These are phyloP conservation scores for Silurus lanzhouensis DNA, from an alignment of 2,797 vertebrate species.

Conservation along the genomic window DNA sequence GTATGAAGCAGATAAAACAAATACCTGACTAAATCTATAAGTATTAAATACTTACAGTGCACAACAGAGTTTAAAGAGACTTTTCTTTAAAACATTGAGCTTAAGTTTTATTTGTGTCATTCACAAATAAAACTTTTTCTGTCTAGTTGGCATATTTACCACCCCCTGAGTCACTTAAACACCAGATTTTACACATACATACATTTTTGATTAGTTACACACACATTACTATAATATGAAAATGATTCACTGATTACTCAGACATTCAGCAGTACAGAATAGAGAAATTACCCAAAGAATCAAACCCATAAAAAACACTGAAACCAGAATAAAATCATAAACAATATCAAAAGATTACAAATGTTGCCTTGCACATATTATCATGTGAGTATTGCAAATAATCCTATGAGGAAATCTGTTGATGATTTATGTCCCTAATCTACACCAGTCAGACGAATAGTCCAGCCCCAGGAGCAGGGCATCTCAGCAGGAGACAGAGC, in stretches of 20 bases:
- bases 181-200: not conserved
- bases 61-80: not conserved
- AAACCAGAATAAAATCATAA: not conserved
- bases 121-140: not conserved
- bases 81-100: not conserved
- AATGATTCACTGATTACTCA: not conserved
- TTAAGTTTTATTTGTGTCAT: constrained; percentile 17
- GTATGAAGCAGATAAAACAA: not conserved
- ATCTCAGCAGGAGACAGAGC: constrained; percentile 70
- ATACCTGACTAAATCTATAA: not conserved
- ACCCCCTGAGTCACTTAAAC: not conserved
- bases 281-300: not conserved
- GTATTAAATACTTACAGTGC: not conserved
- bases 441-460: constrained; percentile 76
- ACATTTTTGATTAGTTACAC: not conserved
- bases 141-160: not conserved
- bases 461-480: constrained; percentile 89
- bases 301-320: constrained; percentile 2
- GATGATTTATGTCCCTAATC: constrained; percentile 58
- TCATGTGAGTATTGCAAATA: not conserved
- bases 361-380: not conserved
- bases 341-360: not conserved
- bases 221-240: not conserved
- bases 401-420: not conserved
- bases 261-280: not conserved